These are phyloP conservation scores for Periophthalmodon schlosseri DNA, from an alignment of 2,113 vertebrate genomes.

Conservation along the genomic window DNA sequence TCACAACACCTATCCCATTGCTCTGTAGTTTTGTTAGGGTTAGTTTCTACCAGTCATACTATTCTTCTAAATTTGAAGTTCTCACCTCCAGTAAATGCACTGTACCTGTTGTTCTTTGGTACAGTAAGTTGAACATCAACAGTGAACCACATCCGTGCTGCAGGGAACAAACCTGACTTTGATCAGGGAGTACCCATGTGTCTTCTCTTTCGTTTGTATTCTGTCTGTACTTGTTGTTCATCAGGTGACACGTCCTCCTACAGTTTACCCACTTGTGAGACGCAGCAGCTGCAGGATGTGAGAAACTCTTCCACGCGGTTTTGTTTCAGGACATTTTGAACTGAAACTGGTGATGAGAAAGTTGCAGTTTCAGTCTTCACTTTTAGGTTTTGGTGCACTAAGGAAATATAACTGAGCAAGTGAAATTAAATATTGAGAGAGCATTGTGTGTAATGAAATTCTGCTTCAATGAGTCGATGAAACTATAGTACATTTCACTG, in stretches of 20 bases:
- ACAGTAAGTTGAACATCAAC: conserved; percentile 26
- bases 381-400: conserved; percentile 28
- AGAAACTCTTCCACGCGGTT: conserved; percentile 59
- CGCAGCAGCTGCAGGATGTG: conserved; percentile 57
- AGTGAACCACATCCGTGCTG: conserved; percentile 58
- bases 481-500: neutral
- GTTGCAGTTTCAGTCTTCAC: conserved; percentile 36
- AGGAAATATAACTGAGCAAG: neutral
- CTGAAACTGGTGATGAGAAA: conserved; percentile 51
- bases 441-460: neutral
- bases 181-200: conserved; percentile 35
- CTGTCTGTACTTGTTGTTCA: conserved; percentile 22
- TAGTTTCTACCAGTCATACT: neutral
- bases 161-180: conserved; percentile 53
- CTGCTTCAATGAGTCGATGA: neutral
- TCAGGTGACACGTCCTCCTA: conserved; percentile 54
- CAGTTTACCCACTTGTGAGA: conserved; percentile 30
- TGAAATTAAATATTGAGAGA: neutral
- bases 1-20: neutral
- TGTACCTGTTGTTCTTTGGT: conserved; percentile 22
- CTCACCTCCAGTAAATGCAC: neutral
- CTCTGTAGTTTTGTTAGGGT: neutral
- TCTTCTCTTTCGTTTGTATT: conserved; percentile 29
- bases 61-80: neutral
- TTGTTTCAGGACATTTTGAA: conserved; percentile 63